These are phyloP conservation scores for Macrophya alboannulata DNA, from an alignment of 2,888 invertebrate species.

Conservation along the genomic window DNA sequence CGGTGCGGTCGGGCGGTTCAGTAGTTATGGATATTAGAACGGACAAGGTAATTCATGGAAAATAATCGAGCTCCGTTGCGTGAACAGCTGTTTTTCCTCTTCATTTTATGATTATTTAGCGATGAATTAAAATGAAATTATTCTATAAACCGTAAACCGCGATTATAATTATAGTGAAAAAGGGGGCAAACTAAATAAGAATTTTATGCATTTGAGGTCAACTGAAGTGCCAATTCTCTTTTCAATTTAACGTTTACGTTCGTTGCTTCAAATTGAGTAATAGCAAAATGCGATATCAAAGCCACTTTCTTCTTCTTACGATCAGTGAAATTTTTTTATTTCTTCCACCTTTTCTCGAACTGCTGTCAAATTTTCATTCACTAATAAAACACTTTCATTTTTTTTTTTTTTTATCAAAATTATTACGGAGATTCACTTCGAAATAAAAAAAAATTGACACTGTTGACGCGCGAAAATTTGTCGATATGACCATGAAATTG, in stretches of 20 bases:
- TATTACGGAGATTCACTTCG: background rate
- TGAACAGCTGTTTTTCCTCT: background rate
- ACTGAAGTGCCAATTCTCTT: background rate
- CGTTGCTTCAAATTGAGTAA: background rate
- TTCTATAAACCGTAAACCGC: background rate
- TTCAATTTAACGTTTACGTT: background rate
- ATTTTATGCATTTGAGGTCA: background rate
- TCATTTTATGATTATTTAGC: background rate
- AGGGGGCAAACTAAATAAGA: background rate
- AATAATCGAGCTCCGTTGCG: background rate
- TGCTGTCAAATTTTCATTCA: background rate
- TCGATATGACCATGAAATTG: background rate
- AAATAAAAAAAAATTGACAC: background rate
- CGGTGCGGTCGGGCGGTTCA: conserved; percentile 17
- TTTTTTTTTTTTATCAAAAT: background rate
- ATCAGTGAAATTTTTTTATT: background rate
- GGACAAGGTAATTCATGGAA: background rate
- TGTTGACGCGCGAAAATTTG: background rate
- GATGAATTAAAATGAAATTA: background rate
- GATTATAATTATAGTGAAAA: background rate
- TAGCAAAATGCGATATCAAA: background rate
- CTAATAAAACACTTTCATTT: background rate
- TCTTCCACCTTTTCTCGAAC: background rate
- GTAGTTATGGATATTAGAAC: conserved; percentile 15
- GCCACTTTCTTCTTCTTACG: background rate